Evolutionary conservation across 2,797 vertebrate genomes (phyloP), one percentile per base, ranked within the genome.

Genomic region (Neostethus bicornis): DNA sequence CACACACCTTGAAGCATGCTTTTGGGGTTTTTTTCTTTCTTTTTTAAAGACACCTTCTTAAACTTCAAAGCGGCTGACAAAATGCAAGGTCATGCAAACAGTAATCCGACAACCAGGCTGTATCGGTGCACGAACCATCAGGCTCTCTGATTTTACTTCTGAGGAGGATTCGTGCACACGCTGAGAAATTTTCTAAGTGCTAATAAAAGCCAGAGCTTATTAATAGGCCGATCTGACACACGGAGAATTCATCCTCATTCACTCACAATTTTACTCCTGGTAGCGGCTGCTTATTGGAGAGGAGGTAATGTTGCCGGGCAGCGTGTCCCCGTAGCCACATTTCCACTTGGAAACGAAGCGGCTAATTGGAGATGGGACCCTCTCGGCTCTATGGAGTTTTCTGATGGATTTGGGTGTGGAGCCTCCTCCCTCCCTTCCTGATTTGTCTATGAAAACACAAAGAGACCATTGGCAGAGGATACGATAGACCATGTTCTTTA

Each of bases 261-360:
- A 51, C 55, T 46, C 48, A 35, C 34, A 59, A 70, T 64, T 4
- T 29, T 11, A 3, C 28, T 29, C 66, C 62, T 57, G 72, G 58
- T 66, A 23, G 75, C 68, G 68, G 59, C 72, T 86, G 71, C 61
- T 79, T 85, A 86, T 85, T 77, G 77, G 80, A 58, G 72, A 74
- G 71, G 80, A 71, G 72, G 73, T 71, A 80, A 67, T 44, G 55
- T 73, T 54, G 72, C 77, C 25, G 44, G 66, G 50, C 64, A 76
- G 78, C 50, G 28, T 73, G 69, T 88, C 73, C 73, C 75, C 58
- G 69, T 50, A 82, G 84, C 63, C 80, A 67, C 83, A 85, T 87
- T 87, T 85, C 79, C 73, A 84, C 32, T 68, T 65, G 61, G 77
- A 89, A 85, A 89, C 73, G 64, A 88, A 85, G 80, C 65, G 86